A percentile compares a stretch with the other conserved stretches of the same genome.
These are phyloP conservation scores for Diarsia rubi DNA, from an alignment of 2,888 invertebrate species.

Conservation along the genomic window DNA sequence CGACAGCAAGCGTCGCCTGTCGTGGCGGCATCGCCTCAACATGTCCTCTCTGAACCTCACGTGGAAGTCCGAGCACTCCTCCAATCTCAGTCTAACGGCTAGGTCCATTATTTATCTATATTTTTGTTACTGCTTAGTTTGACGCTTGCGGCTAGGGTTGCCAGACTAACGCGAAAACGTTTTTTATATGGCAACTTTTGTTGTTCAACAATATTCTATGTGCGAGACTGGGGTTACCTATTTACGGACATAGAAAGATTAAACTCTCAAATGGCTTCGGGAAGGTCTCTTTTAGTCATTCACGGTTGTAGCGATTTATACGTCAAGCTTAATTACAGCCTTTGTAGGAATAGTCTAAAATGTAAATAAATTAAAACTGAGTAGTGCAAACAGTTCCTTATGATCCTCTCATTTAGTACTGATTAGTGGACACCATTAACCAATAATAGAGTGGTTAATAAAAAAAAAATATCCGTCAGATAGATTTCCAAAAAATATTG, in stretches of 20 bases:
- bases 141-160: conserved; percentile 47
- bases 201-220: neutral
- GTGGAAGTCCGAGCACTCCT: conserved; percentile 70
- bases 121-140: conserved; percentile 46
- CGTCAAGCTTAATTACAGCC: neutral
- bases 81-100: conserved; percentile 75
- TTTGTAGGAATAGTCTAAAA: conserved; percentile 11
- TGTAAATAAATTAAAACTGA: neutral
- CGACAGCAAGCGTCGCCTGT: conserved; percentile 64
- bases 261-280: neutral
- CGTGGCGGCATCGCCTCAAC: conserved; percentile 77
- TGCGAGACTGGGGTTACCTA: no score
- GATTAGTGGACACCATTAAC: conserved; percentile 5
- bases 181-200: neutral
- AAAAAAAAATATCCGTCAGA: no score
- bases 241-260: neutral
- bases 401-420: neutral
- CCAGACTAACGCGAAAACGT: conserved; percentile 22
- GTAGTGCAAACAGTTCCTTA: conserved; percentile 13
- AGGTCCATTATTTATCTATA: conserved; percentile 67
- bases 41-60: conserved; percentile 67
- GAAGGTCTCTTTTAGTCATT: neutral
- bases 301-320: neutral
- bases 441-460: no score
- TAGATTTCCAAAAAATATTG: no score